Evolutionary conservation across 2,113 vertebrate species (phyloP), one percentile per base, ranked within the genome.

Genomic region (Australoheros scitulus): DNA sequence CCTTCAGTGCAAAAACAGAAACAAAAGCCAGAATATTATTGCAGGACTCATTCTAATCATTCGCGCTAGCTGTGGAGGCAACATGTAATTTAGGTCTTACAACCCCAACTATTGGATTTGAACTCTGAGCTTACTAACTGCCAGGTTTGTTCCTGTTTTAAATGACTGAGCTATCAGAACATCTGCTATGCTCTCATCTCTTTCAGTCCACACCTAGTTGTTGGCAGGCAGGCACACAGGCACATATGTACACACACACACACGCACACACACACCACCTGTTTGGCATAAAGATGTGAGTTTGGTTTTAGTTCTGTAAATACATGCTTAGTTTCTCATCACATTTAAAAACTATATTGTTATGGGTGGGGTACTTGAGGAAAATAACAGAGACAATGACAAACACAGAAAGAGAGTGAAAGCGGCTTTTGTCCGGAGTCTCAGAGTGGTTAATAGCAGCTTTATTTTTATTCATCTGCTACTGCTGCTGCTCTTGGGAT

Each of bases 171-270:
- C 75, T 77, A 81, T 91, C 88, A 79, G 81, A 90, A 94, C 92
- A 93, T 92, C 93, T 93, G 93, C 87, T 83, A 20, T 24, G 11
- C 87, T 85, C 81, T 84, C 91, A 76, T 91, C 77, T 87, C 88
- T 84, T 81, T 88, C 79, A 74, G 47, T 82, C 65, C 83, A 77
- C 85, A 91, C 89, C 86, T 90, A 81, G 85, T 26, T 84, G 80
- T 87, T 91, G 91, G 87, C 87, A 89, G 85, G n/a, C 83, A 68
- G 26, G 17, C 76, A 50, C 14, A 58, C 55, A 32, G 76, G 34
- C 81, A 83, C 55, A 86, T 75, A 89, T 50, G 74, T 32, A 82
- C 60, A 36, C 34, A 36, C 34, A 36, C 34, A 36, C 34, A 36
- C 34, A 36, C 57, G 79, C 65, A 83, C 52, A 87, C 47, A 86